These are phyloP conservation scores for Eucriotettix oculatus DNA, from an alignment of 2,888 invertebrate genomes.

Conservation along the genomic window DNA sequence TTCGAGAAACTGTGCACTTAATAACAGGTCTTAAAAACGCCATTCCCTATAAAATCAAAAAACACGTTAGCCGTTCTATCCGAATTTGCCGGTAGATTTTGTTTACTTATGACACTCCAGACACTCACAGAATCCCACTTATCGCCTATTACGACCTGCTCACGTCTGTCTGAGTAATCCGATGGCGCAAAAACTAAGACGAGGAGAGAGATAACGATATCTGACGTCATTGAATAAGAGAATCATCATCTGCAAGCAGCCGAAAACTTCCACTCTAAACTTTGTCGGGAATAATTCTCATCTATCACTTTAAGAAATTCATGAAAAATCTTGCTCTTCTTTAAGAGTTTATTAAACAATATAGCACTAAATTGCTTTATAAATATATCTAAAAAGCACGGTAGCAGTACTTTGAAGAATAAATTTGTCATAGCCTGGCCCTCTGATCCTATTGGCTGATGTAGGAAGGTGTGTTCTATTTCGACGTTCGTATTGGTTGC, in stretches of 20 bases:
- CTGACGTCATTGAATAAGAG: background rate
- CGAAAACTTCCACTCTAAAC: background rate
- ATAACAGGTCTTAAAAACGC: conserved; percentile 31
- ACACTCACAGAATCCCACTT: background rate
- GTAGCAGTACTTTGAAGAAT: too few species aligned
- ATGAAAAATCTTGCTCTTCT: too few species aligned
- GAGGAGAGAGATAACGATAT: background rate
- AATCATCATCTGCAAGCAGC: background rate
- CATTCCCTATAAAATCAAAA: conserved; percentile 18
- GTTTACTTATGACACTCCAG: background rate
- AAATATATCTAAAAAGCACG: too few species aligned
- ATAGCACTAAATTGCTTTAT: too few species aligned
- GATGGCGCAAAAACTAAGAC: background rate
- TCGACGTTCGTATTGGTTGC: too few species aligned
- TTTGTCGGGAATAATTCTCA: too few species aligned
- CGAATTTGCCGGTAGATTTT: background rate
- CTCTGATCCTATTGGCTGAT: too few species aligned
- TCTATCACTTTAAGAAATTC: too few species aligned
- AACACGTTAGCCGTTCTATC: background rate
- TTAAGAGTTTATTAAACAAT: too few species aligned
- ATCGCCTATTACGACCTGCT: background rate
- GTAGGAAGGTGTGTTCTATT: too few species aligned
- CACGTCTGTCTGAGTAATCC: background rate
- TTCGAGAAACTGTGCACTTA: conserved; percentile 26
- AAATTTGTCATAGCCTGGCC: too few species aligned